Percentiles rank a stretch among this genome's conserved stretches.
These are phyloP conservation scores for Noctua janthina DNA, from an alignment of 2,888 invertebrate species.

Conservation along the genomic window DNA sequence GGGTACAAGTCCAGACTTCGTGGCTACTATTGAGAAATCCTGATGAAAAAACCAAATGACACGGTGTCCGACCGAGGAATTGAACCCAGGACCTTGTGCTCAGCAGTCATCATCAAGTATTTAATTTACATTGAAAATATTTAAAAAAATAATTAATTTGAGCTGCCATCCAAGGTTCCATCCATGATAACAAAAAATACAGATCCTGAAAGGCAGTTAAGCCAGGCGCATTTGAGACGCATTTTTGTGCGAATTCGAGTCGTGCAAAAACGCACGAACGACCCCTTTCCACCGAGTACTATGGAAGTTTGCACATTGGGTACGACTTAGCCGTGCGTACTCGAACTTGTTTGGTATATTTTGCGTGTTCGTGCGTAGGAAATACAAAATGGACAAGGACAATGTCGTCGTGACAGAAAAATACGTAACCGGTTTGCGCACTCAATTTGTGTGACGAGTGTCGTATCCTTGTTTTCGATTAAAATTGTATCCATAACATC, in stretches of 20 bases:
- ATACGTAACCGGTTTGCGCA: neutral
- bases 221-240: neutral
- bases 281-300: slow-evolving; percentile 3
- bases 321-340: slow-evolving; percentile 34
- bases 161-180: neutral
- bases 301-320: slow-evolving; percentile 41
- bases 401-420: slow-evolving; percentile 8
- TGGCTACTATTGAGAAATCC: no score
- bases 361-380: slow-evolving; percentile 28
- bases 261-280: slow-evolving; percentile 28
- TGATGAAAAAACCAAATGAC: no score
- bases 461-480: neutral
- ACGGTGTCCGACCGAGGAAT: no score
- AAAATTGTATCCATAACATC: neutral
- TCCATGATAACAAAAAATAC: neutral
- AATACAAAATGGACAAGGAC: slow-evolving; percentile 29
- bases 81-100: no score
- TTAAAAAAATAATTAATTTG: neutral
- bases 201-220: neutral
- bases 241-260: slow-evolving; percentile 29
- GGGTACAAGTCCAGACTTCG: no score
- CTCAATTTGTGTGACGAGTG: neutral
- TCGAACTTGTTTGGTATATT: slow-evolving; percentile 33
- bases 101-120: no score
- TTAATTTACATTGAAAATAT: neutral